phyloP scores from a whole-genome alignment of 2,888 invertebrate species.

The Agrochola litura region DNA sequence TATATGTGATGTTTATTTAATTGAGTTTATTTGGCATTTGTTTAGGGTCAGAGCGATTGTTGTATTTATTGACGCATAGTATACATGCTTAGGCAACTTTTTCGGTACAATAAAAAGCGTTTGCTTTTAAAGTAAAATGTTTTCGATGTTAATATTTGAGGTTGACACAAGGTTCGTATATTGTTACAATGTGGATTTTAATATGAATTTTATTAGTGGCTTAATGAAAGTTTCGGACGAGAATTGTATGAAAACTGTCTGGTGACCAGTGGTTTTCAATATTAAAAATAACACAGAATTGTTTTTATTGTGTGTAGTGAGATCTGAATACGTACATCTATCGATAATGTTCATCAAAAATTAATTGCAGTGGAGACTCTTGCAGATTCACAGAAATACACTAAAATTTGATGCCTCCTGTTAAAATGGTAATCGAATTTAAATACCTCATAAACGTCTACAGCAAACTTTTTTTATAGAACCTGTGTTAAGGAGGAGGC shows the following conservation, averaged over 20 bases:
- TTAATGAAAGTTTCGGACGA: conserved; percentile 54
- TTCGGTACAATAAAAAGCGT: conserved; percentile 55
- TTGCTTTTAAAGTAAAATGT: conserved; percentile 49
- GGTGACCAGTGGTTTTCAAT: conserved; percentile 6
- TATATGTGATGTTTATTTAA: conserved; percentile 81
- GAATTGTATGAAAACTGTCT: conserved; percentile 10
- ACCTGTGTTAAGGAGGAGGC: conserved; percentile 7
- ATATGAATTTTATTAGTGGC: conserved; percentile 45
- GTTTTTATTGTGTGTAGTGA: conserved; percentile 5
- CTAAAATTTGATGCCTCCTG: background rate
- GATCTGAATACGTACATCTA: background rate
- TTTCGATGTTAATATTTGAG: conserved; percentile 48
- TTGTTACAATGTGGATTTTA: conserved; percentile 40
- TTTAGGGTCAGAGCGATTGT: conserved; percentile 62
- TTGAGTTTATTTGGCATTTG: conserved; percentile 78
- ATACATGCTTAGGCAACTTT: conserved; percentile 52
- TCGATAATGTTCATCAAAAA: background rate
- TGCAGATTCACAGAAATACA: background rate
- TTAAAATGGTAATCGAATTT: conserved; percentile 3
- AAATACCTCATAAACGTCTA: background rate
- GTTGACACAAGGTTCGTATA: conserved; percentile 29
- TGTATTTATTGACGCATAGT: conserved; percentile 60
- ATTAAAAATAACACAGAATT: background rate
- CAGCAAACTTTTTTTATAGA: background rate
- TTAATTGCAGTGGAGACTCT: background rate